A percentile compares a stretch with the other conserved stretches of the same genome.
Conservation (phyloP, 2,888 invertebrate species). For the Fragum fragum region DNA sequence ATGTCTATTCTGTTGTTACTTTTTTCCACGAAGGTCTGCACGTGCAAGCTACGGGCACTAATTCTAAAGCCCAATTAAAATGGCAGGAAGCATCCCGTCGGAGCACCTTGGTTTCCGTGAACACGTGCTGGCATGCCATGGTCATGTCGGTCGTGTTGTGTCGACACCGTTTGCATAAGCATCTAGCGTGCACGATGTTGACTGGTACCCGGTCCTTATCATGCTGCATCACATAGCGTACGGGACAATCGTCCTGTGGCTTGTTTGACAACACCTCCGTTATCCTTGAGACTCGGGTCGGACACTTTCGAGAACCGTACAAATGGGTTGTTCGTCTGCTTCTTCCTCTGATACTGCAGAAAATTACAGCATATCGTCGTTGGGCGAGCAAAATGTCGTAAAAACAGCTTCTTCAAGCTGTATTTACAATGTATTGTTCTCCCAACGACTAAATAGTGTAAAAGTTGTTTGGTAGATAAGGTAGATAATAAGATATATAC, state of each 20-base stretch:
- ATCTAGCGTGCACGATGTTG: conserved; percentile 45
- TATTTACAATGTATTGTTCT: no score
- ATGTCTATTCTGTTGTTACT: no score
- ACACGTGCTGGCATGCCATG: conserved; percentile 27
- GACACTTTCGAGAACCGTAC: conserved; percentile 6
- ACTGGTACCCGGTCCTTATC: conserved; percentile 47
- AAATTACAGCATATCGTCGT: no score
- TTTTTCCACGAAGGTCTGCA: conserved; percentile 6
- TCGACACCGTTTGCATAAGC: conserved; percentile 45
- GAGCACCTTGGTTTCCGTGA: conserved; percentile 37
- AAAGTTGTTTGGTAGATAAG: no score
- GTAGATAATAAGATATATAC: no score
- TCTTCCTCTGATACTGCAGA: not conserved
- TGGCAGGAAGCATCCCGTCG: conserved; percentile 14
- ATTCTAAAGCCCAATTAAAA: conserved; percentile 26
- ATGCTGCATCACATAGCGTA: conserved; percentile 48
- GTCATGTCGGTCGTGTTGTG: not conserved
- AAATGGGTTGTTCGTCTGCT: conserved; percentile 4
- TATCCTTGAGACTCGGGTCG: not conserved
- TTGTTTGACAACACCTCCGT: not conserved
- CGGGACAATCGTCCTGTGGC: conserved; percentile 40
- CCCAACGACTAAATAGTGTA: no score
- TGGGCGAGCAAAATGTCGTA: not conserved
- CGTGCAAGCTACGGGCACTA: conserved; percentile 36
- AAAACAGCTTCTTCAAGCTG: not conserved